Evolutionary conservation across 2,797 vertebrate genomes (phyloP).

Genomic region (Sylvia borin): DNA sequence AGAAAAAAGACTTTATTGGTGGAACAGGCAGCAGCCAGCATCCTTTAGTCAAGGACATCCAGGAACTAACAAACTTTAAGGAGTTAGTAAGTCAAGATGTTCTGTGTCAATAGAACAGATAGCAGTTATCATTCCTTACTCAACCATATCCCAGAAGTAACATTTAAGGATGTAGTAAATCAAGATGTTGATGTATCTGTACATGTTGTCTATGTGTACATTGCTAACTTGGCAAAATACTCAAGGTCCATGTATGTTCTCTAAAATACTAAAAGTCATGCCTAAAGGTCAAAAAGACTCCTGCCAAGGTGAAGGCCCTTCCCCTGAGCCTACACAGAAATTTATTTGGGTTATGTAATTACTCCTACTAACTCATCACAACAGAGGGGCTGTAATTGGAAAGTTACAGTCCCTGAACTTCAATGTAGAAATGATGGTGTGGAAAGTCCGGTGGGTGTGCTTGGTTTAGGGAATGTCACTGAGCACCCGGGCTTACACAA

Average conservation of each 20-base stretch:
- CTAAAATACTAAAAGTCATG: neutral
- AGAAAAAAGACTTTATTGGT: neutral
- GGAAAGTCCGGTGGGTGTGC: neutral
- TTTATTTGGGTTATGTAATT: neutral
- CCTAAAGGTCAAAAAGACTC: neutral
- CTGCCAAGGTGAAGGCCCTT: neutral
- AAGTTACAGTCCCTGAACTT: neutral
- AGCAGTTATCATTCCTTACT: neutral
- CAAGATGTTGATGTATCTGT: neutral
- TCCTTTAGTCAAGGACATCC: neutral
- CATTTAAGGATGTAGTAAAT: neutral
- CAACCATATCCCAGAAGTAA: neutral
- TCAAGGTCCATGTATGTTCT: neutral
- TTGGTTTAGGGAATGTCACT: neutral
- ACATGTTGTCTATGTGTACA: too few species aligned
- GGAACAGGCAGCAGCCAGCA: neutral
- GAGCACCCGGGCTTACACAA: neutral
- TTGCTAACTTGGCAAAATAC: neutral
- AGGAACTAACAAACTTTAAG: neutral
- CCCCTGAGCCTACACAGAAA: neutral
- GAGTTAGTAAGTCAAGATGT: neutral
- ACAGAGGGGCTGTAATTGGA: neutral
- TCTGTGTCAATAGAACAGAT: neutral
- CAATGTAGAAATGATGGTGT: neutral
- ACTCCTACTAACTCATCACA: neutral